Evolutionary conservation across 1,140 invertebrate species (phyloP), one percentile per base, ranked within the genome.

Genomic region (Sinella curviseta): DNA sequence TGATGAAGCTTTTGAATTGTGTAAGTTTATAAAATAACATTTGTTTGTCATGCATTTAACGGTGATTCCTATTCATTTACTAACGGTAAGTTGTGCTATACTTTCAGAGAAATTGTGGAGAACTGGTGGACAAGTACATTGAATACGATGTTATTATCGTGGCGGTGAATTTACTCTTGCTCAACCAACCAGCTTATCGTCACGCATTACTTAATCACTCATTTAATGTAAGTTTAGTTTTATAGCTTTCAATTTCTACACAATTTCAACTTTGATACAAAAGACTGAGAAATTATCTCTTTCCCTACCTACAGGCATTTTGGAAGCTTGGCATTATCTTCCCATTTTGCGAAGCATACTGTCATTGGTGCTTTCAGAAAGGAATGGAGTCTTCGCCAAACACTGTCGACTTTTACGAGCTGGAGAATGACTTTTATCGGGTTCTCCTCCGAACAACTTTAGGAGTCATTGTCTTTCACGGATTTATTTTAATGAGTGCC

Each of bases 291-390:
- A 30, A 24, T 12, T 12, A 12, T 67, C 12, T 24, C 8, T 12
- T 67, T 67, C 28, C 8, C n/a, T 24, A 67, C 12, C 24, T 24
- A 67, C 30, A 83, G 82, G 48, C 39, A 0, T 83, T 78, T 67
- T 83, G 82, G 82, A 83, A 83, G 60, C 60, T 83, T 2, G 82
- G 80, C 0, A 67, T 83, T 39, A 75, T 83, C 2, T 83, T 81
- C 39, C 55, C 81, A 0, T 83, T 83, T 67, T 81, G 80, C 70
- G 82, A 83, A 78, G 80, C 82, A 0, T 83, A 83, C 35, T 83
- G 82, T 35, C 35, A 24, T 33, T 83, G 82, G 82, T 83, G 82
- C 70, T 83, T 80, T 80, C 78, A 83, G 33, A 81, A 83, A 70
- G 80, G 80, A 26, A 73, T 80, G 76, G 78, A 81, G n/a, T 30